Conservation (phyloP, 2,113 vertebrate species). For the Rhynchomys soricoides region DNA sequence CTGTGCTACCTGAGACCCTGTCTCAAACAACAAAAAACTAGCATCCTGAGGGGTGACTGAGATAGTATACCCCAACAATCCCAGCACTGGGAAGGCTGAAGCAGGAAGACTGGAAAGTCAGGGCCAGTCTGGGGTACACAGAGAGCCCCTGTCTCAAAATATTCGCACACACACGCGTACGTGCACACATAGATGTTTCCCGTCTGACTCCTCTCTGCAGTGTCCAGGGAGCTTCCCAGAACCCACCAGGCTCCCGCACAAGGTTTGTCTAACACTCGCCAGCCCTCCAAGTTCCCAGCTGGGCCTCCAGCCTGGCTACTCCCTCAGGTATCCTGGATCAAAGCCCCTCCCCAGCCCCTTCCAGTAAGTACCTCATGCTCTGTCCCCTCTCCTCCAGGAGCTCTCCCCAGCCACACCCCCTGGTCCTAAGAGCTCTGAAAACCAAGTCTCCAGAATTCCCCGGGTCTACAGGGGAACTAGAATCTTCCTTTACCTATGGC, state of each 20-base stretch:
- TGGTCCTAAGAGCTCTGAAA: not conserved
- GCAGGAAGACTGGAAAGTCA: not conserved
- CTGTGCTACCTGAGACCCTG: not conserved
- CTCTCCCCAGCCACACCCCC: not conserved
- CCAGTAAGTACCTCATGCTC: not conserved
- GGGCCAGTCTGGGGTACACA: not conserved
- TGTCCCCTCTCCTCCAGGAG: not conserved
- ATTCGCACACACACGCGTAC: not conserved
- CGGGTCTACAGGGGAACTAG: too few relatives aligned
- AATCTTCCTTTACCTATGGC: not conserved
- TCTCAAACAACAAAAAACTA: not conserved
- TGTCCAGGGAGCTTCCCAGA: not conserved
- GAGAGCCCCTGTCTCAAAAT: not conserved
- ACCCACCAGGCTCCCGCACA: fast-evolving
- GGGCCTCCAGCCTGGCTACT: not conserved
- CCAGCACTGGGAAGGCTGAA: not conserved
- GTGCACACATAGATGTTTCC: not conserved
- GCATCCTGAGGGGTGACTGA: not conserved
- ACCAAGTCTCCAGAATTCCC: not conserved
- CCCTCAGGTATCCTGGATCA: not conserved
- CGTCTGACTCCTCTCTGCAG: not conserved
- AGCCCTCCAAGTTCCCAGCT: not conserved
- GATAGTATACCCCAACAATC: not conserved
- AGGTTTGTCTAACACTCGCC: not conserved
- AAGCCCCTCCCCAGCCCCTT: too few relatives aligned